Evolutionary conservation across 2,888 invertebrate species (phyloP).

Genomic region (Callimorpha dominula): DNA sequence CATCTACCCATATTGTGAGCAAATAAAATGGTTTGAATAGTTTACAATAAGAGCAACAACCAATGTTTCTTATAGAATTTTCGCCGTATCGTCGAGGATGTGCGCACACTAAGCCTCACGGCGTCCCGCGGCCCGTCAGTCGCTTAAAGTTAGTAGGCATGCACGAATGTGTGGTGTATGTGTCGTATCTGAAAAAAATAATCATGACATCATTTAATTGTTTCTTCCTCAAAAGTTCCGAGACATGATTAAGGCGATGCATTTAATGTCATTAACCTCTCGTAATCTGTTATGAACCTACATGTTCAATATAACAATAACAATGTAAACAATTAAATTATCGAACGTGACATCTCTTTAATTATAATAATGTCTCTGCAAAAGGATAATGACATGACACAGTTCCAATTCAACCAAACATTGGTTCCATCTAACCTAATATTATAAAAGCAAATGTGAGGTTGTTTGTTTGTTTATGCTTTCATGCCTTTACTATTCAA

Average conservation of each 20-base stretch:
- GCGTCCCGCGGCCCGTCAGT: too few relatives aligned
- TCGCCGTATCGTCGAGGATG: too few relatives aligned
- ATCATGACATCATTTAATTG: neutral
- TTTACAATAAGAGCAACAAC: too few relatives aligned
- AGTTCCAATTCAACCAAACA: neutral
- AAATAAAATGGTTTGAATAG: too few relatives aligned
- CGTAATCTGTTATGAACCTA: conserved; percentile 11
- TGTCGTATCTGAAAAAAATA: neutral
- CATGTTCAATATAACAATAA: conserved; percentile 2
- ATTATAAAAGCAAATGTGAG: too few relatives aligned
- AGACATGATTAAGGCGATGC: conserved; percentile 4
- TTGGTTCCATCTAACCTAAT: neutral
- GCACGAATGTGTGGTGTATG: too few relatives aligned
- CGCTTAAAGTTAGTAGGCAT: too few relatives aligned
- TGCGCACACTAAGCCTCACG: too few relatives aligned
- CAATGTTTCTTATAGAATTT: too few relatives aligned
- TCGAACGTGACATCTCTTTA: neutral
- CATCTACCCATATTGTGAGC: too few relatives aligned
- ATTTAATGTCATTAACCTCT: conserved; percentile 18
- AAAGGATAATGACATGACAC: neutral
- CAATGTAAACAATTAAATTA: neutral
- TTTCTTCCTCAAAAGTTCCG: conserved; percentile 2
- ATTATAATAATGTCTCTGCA: neutral
- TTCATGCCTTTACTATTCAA: too few relatives aligned
- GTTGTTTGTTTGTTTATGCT: too few relatives aligned